Percentiles rank a stretch among this genome's conserved stretches.
Conservation (phyloP, 1,140 invertebrate genomes). For the Monomorium pharaonis region DNA sequence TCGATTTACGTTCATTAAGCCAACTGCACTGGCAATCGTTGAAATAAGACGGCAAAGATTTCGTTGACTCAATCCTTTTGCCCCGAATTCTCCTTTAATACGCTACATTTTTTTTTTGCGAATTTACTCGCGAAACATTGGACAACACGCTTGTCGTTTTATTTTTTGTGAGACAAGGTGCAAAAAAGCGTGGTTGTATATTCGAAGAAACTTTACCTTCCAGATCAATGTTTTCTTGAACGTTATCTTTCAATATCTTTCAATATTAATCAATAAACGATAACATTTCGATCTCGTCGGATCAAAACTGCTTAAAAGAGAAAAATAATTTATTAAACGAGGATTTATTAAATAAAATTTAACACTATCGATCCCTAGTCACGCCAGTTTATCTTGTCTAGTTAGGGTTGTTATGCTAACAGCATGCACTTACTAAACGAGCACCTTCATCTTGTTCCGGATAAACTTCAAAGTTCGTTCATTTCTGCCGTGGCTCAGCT, state of each 20-base stretch:
- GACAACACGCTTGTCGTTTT: not conserved
- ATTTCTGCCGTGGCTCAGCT: not conserved
- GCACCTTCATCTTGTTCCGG: conserved; percentile 18
- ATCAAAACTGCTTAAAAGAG: not conserved
- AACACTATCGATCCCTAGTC: not conserved
- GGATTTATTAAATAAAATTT: conserved; percentile 10
- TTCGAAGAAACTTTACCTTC: not conserved
- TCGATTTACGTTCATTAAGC: conserved; percentile 58
- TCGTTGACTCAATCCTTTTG: conserved; percentile 45
- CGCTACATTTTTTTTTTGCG: conserved; percentile 2
- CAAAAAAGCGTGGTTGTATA: not conserved
- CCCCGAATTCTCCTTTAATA: conserved; percentile 41
- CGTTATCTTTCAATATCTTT: not conserved
- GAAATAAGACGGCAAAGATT: conserved; percentile 39
- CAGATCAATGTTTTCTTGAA: not conserved
- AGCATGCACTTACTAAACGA: not conserved
- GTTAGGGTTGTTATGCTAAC: not conserved
- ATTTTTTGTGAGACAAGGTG: not conserved
- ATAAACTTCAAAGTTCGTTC: conserved; percentile 5
- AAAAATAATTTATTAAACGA: not conserved
- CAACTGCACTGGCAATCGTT: conserved; percentile 30
- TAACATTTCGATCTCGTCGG: not conserved
- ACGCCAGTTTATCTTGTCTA: not conserved
- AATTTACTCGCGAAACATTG: not conserved
- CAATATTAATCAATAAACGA: not conserved